Evolutionary conservation across 2,113 vertebrate genomes (phyloP).

Genomic region (Cephalopterus ornatus): DNA sequence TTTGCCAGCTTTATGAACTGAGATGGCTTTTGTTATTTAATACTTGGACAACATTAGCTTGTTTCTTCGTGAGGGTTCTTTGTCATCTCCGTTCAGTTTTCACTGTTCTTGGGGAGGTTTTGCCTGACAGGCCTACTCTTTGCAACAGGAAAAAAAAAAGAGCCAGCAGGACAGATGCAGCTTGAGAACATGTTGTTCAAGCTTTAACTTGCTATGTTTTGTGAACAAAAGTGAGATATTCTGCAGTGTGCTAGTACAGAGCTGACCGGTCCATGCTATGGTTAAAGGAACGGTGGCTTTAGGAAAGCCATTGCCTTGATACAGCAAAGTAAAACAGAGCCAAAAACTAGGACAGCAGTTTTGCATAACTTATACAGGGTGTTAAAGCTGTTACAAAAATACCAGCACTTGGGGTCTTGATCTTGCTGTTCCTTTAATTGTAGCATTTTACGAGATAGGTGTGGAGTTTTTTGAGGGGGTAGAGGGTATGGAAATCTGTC

Average conservation of each 20-base stretch:
- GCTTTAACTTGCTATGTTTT: neutral
- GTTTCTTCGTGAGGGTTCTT: neutral
- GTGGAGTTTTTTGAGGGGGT: too few relatives aligned
- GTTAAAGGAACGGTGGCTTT: neutral
- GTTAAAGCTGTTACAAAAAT: neutral
- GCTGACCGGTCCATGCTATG: neutral
- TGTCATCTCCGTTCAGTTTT: neutral
- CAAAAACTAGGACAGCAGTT: neutral
- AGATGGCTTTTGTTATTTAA: neutral
- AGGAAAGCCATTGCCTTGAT: neutral
- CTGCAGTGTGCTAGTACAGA: neutral
- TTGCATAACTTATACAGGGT: neutral
- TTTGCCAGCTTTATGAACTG: neutral
- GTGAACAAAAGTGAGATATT: neutral
- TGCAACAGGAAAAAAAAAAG: neutral
- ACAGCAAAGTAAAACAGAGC: neutral
- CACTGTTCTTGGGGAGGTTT: neutral
- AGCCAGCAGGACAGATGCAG: neutral
- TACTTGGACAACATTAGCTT: neutral
- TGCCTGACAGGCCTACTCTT: neutral
- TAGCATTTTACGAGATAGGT: neutral
- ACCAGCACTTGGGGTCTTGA: neutral
- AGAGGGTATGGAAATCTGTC: rapidly evolving
- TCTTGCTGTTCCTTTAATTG: neutral
- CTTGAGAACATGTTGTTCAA: neutral